Evolutionary conservation across 2,888 invertebrate species (phyloP), one percentile per base, ranked within the genome.

Genomic region (Cistogaster globosa): DNA sequence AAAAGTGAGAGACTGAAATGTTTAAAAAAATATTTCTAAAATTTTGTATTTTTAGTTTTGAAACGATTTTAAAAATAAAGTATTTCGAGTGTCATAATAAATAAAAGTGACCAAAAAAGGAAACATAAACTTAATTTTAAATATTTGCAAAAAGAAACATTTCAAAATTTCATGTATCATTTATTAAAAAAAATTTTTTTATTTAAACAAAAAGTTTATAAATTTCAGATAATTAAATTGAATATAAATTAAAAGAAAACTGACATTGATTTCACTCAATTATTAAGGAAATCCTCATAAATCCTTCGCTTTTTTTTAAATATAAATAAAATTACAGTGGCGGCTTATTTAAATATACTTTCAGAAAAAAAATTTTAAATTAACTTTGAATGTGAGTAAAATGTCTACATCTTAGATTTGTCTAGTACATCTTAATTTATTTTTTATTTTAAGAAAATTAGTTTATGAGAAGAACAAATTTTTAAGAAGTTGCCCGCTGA

Each of bases 241-340:
- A 75, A 55, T n/a, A 62, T 65, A 58, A 62, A 60, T 55, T 67
- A 26, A 63, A 16, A 62, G 32, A 11, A 6, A 42, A 48, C 45
- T 14, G n/a, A 12, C 9, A 32, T 20, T 36, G 74, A 63, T 75
- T 78, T 7, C 26, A n/a, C 32, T 48, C 12, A 74, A 63, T 74
- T 58, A 74, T 63, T 69, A 57, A 78, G 74, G 68, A 83, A 83
- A 69, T 62, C 6, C 12, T 57, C 36, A 78, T 69, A 75, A 78
- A 78, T 80, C 42, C 67, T 26, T 22, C 42, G 42, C 12, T 42
- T 26, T 4, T 42, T 6, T 48, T n/a, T 48, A 16, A 48, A n/a
- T n/a, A n/a, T n/a, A n/a, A n/a, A n/a, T 11, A 11, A 42, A 42
- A 7, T 42, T n/a, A 8, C 38, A 8, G 38, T 42, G 12, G 7